Base-by-base conservation (phyloP, 2,888 invertebrate genomes). In the Hipparchia semele region DNA sequence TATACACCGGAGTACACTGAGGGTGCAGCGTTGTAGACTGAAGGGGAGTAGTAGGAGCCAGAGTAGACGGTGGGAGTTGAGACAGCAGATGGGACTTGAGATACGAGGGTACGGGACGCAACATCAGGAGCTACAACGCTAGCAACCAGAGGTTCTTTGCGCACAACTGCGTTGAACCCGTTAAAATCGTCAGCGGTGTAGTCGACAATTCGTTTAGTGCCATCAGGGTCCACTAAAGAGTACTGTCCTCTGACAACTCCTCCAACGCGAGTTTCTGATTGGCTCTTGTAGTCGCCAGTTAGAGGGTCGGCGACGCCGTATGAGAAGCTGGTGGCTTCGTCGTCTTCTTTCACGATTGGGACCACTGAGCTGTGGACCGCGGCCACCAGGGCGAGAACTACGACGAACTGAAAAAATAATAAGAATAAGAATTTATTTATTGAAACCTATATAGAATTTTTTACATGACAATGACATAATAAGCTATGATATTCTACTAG, bases 261-360 rank as follows among this genome's bases (percentile, higher is more conserved):
- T 56, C 95, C 95, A 61, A 88, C 87, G 79, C 95, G 93, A 71
- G 91, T 90, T 87, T 95, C 95, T 7, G 88, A 87, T 83, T 95
- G 95, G 86, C 92, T 94, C 86, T 95, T 95, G 86, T 82, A 92
- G 88, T 95, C 95, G 12, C 95, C 95, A 73, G 95, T 95, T 84
- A 91, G 83, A 78, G 93, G 91, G 82, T 95, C 95, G 54, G 95
- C 94, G 54, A 95, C 94, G 77, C 94, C 94, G 85, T 95, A 95
- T 1, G 94, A 89, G 85, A 94, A 95, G 85, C 94, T 93, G 77
- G 94, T 85, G 84, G 89, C 91, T 86, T 92, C 92, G 78, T 85
- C 80, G 84, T 94, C 95, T 84, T 91, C 89, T 23, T 23, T 23
- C 23, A 23, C 23, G 23, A 23, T 23, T 80, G 94, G 94, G 83